phyloP scores from a whole-genome alignment of 2,888 invertebrate genomes.

The Drosophila leonis region DNA sequence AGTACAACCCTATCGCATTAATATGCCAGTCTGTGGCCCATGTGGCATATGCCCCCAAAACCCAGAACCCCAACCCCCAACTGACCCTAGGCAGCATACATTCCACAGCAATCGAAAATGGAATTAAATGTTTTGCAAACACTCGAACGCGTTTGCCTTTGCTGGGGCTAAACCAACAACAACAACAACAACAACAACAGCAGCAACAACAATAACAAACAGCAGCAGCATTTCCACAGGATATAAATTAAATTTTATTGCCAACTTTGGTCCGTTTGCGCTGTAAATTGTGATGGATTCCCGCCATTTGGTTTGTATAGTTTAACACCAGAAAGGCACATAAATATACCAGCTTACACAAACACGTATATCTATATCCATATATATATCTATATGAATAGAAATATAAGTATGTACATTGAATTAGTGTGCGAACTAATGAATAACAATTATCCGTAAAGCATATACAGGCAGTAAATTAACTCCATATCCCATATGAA shows the following conservation, averaged over 20 bases:
- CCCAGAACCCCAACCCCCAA: not conserved
- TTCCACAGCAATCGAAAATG: constrained; percentile 63
- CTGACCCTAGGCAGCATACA: constrained; percentile 5
- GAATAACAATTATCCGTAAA: constrained; percentile 40
- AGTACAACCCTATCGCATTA: constrained; percentile 23
- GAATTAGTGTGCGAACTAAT: constrained; percentile 35
- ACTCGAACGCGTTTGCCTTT: constrained; percentile 45
- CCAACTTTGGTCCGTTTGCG: constrained; percentile 53
- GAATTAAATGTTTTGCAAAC: constrained; percentile 70
- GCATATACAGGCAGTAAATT: constrained; percentile 19
- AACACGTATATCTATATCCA: not conserved
- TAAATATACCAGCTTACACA: constrained; percentile 18
- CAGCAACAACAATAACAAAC: not conserved
- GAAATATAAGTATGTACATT: not conserved
- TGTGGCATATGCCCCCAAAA: constrained; percentile 27
- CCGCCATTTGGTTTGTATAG: constrained; percentile 42
- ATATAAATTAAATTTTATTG: constrained; percentile 71
- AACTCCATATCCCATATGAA: not conserved
- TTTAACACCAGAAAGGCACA: constrained; percentile 37
- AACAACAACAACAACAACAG: not conserved
- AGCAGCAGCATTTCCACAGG: constrained; percentile 16
- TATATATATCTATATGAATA: not conserved
- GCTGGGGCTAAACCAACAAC: constrained; percentile 3
- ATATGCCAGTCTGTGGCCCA: constrained; percentile 47
- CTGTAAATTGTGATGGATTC: constrained; percentile 65